Percentiles rank a stretch among this genome's conserved stretches.
Conservation (phyloP, 2,797 vertebrate genomes). For the Peromyscus nudipes region DNA sequence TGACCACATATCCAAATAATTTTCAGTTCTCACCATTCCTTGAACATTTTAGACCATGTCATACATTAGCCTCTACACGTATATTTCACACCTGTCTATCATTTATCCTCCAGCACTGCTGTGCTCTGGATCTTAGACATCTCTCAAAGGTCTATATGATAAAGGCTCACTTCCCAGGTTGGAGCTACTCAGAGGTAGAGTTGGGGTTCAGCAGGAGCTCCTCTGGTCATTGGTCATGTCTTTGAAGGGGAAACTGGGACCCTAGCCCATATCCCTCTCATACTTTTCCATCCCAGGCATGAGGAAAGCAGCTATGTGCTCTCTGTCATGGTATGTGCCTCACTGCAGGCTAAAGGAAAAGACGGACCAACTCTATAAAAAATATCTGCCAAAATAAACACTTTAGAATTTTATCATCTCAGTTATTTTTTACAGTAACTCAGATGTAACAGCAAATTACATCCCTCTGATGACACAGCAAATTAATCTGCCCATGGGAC, state of each 20-base stretch:
- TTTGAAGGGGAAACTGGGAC: background rate
- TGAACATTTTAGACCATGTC: background rate
- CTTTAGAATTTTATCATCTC: background rate
- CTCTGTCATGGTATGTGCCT: background rate
- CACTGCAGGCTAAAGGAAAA: background rate
- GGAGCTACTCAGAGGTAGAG: background rate
- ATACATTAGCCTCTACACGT: background rate
- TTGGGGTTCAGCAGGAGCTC: background rate
- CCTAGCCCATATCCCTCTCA: background rate
- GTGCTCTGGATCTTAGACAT: background rate
- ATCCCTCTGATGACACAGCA: background rate
- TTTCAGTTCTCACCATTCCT: background rate
- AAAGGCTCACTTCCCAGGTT: background rate
- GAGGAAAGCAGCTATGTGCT: background rate
- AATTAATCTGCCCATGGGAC: conserved; percentile 48
- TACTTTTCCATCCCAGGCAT: background rate
- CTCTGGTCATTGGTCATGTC: background rate
- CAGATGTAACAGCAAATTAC: conserved; percentile 4
- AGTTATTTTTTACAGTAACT: background rate
- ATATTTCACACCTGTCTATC: background rate
- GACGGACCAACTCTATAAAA: background rate
- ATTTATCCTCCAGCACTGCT: background rate
- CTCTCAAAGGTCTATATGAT: background rate
- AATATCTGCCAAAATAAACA: background rate
- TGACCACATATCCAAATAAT: background rate